These are phyloP conservation scores for Peromyscus aztecus DNA, from an alignment of 2,797 vertebrate species.

Conservation along the genomic window DNA sequence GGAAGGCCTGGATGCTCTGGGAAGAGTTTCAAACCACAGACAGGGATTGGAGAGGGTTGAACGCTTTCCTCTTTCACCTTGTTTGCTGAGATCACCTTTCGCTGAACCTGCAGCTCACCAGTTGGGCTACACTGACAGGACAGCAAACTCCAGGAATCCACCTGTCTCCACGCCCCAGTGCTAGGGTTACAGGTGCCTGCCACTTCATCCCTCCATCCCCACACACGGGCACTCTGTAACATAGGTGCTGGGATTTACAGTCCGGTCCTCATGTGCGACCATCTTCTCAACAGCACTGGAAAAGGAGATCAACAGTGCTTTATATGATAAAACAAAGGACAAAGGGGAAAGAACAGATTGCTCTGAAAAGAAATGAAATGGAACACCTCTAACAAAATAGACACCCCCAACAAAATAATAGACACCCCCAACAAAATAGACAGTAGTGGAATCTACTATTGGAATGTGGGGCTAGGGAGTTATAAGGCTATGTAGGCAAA, in stretches of 20 bases:
- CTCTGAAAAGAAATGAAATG: not conserved
- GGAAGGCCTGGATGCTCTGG: not conserved
- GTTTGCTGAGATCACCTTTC: not conserved
- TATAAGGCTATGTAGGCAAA: not conserved
- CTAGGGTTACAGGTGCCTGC: not conserved
- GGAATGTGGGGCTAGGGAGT: conserved; percentile 50
- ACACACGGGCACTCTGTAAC: not conserved
- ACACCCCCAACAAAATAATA: too few species aligned
- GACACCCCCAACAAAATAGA: too few species aligned
- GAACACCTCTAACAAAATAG: conserved; percentile 27
- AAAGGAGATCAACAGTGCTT: not conserved
- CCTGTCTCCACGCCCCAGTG: not conserved
- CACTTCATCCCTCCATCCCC: not conserved
- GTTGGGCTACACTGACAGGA: not conserved
- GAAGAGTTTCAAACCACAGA: not conserved
- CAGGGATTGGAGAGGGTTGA: not conserved
- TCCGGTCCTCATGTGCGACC: not conserved
- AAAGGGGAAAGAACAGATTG: not conserved
- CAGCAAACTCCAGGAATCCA: not conserved
- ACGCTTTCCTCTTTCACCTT: not conserved
- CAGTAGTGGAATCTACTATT: not conserved
- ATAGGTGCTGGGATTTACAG: not conserved
- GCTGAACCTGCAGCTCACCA: not conserved
- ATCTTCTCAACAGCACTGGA: not conserved
- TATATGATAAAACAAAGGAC: not conserved